Evolutionary conservation across 1,140 invertebrate species (phyloP).

Genomic region (Wiebesia pumilae): DNA sequence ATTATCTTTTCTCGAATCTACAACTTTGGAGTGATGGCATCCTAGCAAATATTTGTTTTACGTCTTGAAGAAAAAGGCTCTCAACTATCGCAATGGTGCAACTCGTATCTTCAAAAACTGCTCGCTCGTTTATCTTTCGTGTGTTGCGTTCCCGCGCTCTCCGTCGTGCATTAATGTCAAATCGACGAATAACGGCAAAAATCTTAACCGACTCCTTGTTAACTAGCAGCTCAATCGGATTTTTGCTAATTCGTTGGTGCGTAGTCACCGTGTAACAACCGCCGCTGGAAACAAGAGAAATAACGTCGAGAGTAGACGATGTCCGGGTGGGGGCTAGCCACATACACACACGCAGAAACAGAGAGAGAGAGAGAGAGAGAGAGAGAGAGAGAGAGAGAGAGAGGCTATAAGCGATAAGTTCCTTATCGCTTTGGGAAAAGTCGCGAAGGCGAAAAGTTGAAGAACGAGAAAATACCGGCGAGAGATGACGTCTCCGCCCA

Average conservation of each 20-base stretch:
- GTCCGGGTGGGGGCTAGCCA: not conserved
- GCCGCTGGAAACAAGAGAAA: not conserved
- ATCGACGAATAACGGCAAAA: not conserved
- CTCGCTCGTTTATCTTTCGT: too few species aligned
- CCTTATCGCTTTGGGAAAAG: slow-evolving; percentile 49
- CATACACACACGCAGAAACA: not conserved
- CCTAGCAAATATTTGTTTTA: not conserved
- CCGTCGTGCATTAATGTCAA: not conserved
- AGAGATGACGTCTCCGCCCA: slow-evolving; percentile 12
- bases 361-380: too few species aligned
- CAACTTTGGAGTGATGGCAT: not conserved
- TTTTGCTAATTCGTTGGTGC: not conserved
- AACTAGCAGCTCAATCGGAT: not conserved
- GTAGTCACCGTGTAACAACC: not conserved
- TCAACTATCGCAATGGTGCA: too few species aligned
- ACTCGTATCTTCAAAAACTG: too few species aligned
- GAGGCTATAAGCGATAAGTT: slow-evolving; percentile 48
- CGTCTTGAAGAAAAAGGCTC: not conserved
- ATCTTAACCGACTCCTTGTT: not conserved
- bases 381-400: too few species aligned
- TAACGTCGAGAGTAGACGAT: not conserved
- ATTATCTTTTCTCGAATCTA: not conserved
- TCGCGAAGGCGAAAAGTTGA: slow-evolving; percentile 39
- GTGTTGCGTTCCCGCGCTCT: not conserved
- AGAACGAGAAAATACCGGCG: not conserved